Percentiles rank a stretch among this genome's conserved stretches.
These are phyloP conservation scores for Drosophila mauritiana DNA, from an alignment of 1,140 invertebrate species.

Conservation along the genomic window DNA sequence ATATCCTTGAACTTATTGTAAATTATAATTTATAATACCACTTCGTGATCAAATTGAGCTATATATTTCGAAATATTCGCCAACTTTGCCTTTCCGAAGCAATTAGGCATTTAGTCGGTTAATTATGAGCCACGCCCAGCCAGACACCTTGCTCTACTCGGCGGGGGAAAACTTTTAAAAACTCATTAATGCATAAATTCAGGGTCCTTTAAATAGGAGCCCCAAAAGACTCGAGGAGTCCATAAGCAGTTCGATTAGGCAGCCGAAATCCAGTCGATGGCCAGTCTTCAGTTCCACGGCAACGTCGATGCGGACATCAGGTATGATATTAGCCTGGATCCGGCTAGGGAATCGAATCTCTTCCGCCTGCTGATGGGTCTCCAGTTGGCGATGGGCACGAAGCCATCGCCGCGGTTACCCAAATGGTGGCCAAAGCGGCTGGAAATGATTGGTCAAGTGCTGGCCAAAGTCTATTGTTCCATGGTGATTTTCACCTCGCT, in stretches of 20 bases:
- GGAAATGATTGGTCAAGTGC: not conserved
- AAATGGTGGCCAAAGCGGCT: constrained; percentile 39
- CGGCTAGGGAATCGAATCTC: constrained; percentile 33
- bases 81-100: constrained; percentile 8
- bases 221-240: not conserved
- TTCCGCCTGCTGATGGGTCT: constrained; percentile 40
- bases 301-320: constrained; percentile 44
- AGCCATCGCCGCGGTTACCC: constrained; percentile 34
- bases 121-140: constrained; percentile 41
- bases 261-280: constrained; percentile 41
- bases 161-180: constrained; percentile 73
- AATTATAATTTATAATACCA: not conserved
- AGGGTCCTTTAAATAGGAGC: constrained; percentile 54
- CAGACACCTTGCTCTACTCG: constrained; percentile 20
- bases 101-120: constrained; percentile 56
- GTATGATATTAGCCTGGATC: constrained; percentile 45
- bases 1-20: constrained; percentile 11
- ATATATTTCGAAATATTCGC: constrained; percentile 26
- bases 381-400: constrained; percentile 39
- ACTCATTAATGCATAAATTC: constrained; percentile 80
- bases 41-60: constrained; percentile 11
- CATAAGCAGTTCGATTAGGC: constrained; percentile 39
- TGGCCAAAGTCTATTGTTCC: constrained; percentile 28
- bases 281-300: constrained; percentile 63
- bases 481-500: constrained; percentile 46